Conservation (phyloP, 2,113 vertebrate species). For the Cyprinodon variegatus region DNA sequence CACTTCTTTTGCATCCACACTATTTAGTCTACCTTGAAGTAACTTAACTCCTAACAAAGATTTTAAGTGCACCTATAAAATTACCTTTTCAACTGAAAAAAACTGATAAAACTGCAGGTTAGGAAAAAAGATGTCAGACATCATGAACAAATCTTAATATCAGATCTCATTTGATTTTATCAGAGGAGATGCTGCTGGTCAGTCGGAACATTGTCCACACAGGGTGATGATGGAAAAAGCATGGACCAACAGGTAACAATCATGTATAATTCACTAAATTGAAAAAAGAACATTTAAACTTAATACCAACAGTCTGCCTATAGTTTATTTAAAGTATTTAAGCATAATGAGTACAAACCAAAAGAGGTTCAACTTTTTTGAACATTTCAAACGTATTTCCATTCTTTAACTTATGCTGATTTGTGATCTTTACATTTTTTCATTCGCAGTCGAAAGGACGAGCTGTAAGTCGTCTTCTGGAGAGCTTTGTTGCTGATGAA, state of each 20-base stretch:
- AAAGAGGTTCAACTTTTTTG: too few relatives aligned
- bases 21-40: neutral
- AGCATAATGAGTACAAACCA: too few relatives aligned
- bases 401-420: too few relatives aligned
- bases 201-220: slow-evolving; percentile 75
- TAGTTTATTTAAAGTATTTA: neutral
- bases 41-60: neutral
- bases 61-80: too few relatives aligned
- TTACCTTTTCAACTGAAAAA: neutral
- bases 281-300: neutral
- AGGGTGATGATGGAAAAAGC: slow-evolving; percentile 81
- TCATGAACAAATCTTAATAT: neutral
- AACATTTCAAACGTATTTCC: too few relatives aligned
- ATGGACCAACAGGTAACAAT: slow-evolving; percentile 78
- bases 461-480: slow-evolving; percentile 90
- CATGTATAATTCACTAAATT: neutral
- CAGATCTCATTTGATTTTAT: slow-evolving; percentile 4
- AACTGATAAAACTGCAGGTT: neutral
- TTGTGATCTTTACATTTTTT: too few relatives aligned
- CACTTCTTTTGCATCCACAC: neutral
- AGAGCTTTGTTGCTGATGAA: slow-evolving; percentile 90
- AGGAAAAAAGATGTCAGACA: neutral
- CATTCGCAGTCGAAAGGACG: slow-evolving; percentile 82
- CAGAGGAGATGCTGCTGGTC: slow-evolving; percentile 86
- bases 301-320: neutral